These are phyloP conservation scores for Nemurella pictetii DNA, from an alignment of 2,888 invertebrate species.

Conservation along the genomic window DNA sequence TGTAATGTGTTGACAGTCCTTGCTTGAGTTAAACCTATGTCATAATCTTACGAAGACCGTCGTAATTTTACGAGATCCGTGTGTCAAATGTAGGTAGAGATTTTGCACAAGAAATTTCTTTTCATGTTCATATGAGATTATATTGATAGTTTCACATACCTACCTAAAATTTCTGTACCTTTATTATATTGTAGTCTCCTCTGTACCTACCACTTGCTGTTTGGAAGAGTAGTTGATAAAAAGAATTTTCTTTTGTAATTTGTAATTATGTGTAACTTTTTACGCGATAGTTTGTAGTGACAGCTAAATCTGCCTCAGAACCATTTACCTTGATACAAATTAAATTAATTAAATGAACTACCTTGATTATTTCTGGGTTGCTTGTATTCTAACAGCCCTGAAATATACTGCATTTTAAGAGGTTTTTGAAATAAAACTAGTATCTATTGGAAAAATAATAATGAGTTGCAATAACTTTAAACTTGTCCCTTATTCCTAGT, in stretches of 20 bases:
- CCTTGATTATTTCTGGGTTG: no score
- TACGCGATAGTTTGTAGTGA: background rate
- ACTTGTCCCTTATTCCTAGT: no score
- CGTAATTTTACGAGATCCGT: background rate
- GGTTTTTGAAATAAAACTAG: background rate
- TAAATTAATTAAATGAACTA: no score
- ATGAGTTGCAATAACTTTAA: background rate
- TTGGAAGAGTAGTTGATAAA: background rate
- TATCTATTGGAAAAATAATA: background rate
- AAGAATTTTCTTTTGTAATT: background rate
- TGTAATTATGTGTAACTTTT: background rate
- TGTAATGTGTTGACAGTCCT: background rate
- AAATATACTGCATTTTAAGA: background rate
- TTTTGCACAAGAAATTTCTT: background rate
- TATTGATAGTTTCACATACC: background rate
- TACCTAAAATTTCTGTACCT: background rate
- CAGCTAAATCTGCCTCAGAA: background rate
- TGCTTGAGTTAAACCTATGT: background rate
- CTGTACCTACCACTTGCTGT: background rate
- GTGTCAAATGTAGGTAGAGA: background rate
- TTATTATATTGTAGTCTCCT: no score
- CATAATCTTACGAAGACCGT: background rate
- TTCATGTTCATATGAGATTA: background rate
- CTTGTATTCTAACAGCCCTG: no score
- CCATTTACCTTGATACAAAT: background rate